phyloP scores from a whole-genome alignment of 2,797 vertebrate species.

The Enteromius afrohamiltoni region DNA sequence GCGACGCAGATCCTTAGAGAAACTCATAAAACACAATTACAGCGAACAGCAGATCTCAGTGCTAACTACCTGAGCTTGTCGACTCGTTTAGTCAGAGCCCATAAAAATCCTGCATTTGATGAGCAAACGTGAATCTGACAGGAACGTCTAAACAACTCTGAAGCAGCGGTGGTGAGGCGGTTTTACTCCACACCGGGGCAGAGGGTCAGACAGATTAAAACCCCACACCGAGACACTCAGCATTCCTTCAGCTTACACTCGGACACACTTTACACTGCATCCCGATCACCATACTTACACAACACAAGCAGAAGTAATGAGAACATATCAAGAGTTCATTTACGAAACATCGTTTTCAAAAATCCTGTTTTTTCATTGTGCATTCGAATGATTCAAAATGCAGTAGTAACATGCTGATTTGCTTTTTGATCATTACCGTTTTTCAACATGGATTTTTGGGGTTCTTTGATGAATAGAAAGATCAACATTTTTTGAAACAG shows the following conservation, averaged over 20 bases:
- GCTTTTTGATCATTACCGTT: too few relatives aligned
- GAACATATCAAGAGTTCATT: too few relatives aligned
- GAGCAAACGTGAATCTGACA: not conserved
- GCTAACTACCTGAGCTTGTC: conserved; percentile 9
- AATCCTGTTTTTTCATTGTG: too few relatives aligned
- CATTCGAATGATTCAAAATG: too few relatives aligned
- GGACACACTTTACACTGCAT: not conserved
- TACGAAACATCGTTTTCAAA: too few relatives aligned
- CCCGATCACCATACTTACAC: not conserved
- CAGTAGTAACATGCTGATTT: not conserved
- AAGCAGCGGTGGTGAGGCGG: not conserved
- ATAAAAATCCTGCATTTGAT: conserved; percentile 4
- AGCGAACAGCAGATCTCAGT: not conserved
- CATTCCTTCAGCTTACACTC: not conserved
- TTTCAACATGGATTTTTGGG: too few relatives aligned
- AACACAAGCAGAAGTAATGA: not conserved
- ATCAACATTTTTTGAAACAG: not conserved
- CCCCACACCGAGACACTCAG: conserved; percentile 8
- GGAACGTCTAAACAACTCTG: not conserved
- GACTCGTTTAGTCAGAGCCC: not conserved
- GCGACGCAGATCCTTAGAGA: not conserved
- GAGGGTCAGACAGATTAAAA: conserved; percentile 32
- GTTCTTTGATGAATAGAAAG: not conserved
- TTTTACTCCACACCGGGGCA: not conserved
- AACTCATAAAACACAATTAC: not conserved